A percentile compares a stretch with the other conserved stretches of the same genome.
phyloP scores from a whole-genome alignment of 2,797 vertebrate genomes.

The Scyliorhinus canicula region DNA sequence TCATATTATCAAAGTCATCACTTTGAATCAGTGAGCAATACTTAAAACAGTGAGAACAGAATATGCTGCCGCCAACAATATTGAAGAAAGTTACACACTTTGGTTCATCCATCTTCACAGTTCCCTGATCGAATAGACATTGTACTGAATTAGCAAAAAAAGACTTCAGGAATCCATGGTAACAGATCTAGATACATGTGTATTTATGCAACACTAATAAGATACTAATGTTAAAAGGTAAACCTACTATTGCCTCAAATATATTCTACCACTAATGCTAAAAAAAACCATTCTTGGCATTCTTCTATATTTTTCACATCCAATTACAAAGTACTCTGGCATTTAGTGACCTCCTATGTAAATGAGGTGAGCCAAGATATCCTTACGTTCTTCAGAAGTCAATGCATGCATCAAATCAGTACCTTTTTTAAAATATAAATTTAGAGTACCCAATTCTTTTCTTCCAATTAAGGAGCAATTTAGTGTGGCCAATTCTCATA shows the following conservation, averaged over 20 bases:
- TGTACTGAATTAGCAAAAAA: neutral
- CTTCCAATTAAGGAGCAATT: too few relatives aligned
- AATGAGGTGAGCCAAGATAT: neutral
- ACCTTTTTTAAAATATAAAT: too few relatives aligned
- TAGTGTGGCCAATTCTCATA: too few relatives aligned
- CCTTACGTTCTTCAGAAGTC: neutral
- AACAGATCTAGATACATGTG: too few relatives aligned
- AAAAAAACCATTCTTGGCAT: neutral
- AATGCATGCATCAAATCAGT: neutral
- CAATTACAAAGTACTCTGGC: neutral
- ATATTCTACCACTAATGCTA: neutral
- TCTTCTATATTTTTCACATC: neutral
- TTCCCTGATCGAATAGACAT: neutral
- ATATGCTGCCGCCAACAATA: neutral
- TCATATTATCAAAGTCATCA: neutral
- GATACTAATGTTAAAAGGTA: neutral
- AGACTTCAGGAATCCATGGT: neutral
- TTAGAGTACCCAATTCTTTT: too few relatives aligned
- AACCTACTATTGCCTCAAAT: neutral
- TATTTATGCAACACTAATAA: neutral
- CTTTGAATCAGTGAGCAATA: neutral
- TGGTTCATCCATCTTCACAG: neutral
- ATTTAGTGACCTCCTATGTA: neutral
- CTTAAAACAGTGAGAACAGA: neutral
- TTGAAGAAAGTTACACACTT: neutral